These are phyloP conservation scores for Cydia pomonella DNA, from an alignment of 1,140 invertebrate genomes.

Conservation along the genomic window DNA sequence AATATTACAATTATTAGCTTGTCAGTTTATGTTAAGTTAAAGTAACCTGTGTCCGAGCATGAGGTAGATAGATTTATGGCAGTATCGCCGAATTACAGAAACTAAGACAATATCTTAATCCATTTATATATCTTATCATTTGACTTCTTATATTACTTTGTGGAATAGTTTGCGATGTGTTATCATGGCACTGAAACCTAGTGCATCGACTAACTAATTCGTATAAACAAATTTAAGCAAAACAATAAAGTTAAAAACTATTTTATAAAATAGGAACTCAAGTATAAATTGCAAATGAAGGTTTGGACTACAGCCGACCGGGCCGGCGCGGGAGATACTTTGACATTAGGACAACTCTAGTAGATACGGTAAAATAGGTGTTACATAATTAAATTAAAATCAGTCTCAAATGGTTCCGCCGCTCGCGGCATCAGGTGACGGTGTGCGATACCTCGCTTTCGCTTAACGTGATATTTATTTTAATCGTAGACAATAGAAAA, in stretches of 20 bases:
- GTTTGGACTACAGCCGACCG: not conserved
- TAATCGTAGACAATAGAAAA: conserved; percentile 65
- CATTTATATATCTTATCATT: conserved; percentile 20
- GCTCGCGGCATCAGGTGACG: conserved; percentile 29
- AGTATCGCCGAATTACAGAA: conserved; percentile 35
- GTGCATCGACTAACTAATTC: conserved; percentile 47
- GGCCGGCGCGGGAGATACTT: not conserved
- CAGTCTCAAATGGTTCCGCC: conserved; percentile 60
- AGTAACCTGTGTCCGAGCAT: conserved; percentile 55
- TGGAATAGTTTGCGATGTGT: conserved; percentile 8
- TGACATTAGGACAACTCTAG: conserved; percentile 1
- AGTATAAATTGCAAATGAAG: conserved; percentile 65
- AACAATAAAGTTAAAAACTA: conserved; percentile 60
- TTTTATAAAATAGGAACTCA: conserved; percentile 74
- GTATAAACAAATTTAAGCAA: conserved; percentile 61
- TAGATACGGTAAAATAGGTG: conserved; percentile 5
- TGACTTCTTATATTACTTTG: conserved; percentile 11
- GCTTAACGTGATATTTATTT: conserved; percentile 34
- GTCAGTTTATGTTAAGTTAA: conserved; percentile 48
- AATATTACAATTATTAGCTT: conserved; percentile 68
- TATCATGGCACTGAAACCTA: conserved; percentile 44
- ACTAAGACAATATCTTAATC: conserved; percentile 20
- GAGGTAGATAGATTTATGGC: conserved; percentile 59
- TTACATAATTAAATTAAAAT: conserved; percentile 51
- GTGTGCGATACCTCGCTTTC: conserved; percentile 41